Evolutionary conservation across 2,888 invertebrate genomes (phyloP).

Genomic region (Conus canariensis): DNA sequence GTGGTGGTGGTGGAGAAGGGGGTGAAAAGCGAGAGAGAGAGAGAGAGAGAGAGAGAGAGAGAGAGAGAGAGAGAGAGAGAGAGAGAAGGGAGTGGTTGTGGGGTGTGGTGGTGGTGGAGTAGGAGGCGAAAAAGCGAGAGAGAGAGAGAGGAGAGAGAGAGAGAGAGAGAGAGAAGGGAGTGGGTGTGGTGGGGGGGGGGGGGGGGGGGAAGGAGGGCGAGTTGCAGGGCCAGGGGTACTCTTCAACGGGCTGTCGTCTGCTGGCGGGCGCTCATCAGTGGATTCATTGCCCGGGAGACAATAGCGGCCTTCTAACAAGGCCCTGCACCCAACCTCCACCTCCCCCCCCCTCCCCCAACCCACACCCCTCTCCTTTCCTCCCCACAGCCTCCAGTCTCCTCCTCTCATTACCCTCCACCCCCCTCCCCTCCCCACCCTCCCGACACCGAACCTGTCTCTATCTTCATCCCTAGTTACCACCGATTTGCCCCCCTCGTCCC

Average conservation of each 20-base stretch:
- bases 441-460: background rate
- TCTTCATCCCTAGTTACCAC: background rate
- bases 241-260: background rate
- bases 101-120: background rate
- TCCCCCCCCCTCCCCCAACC: too few relatives aligned
- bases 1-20: too few relatives aligned
- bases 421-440: background rate
- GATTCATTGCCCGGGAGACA: constrained; percentile 13
- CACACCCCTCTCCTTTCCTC: background rate
- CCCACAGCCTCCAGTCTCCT: too few relatives aligned
- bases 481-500: background rate
- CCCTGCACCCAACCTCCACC: background rate
- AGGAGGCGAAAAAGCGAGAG: background rate
- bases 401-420: too few relatives aligned
- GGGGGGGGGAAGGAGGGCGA: background rate
- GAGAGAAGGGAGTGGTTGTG: too few relatives aligned
- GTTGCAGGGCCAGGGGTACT: background rate
- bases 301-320: constrained; percentile 13
- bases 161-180: background rate
- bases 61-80: too few relatives aligned
- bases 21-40: too few relatives aligned
- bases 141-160: background rate
- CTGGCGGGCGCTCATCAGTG: background rate
- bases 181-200: background rate
- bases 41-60: too few relatives aligned